Evolutionary conservation across 2,113 vertebrate genomes (phyloP).

Genomic region (Furnarius figulus): DNA sequence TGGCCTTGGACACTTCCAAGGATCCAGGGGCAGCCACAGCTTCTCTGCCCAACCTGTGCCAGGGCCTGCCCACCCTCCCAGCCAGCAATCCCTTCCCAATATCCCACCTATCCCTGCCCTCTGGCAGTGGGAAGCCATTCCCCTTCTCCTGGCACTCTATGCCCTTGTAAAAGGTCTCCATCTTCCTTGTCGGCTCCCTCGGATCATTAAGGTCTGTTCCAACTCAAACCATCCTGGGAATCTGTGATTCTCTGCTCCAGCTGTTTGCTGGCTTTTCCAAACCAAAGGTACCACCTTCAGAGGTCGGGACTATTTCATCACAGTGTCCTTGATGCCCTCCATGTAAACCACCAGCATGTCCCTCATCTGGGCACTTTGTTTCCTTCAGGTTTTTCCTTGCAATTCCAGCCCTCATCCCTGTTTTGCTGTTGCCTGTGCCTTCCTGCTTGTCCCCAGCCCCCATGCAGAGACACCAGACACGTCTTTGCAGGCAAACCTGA

Average conservation of each 20-base stretch:
- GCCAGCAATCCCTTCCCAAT: not conserved
- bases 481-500: not conserved
- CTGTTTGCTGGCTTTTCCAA: not conserved
- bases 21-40: not conserved
- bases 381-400: rapidly evolving
- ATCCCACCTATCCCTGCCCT: not conserved
- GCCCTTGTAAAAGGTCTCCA: not conserved
- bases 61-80: not conserved
- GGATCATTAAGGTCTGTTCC: not conserved
- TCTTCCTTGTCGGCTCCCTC: not conserved
- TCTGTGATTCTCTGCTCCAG: not conserved
- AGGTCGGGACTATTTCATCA: rapidly evolving
- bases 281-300: not conserved
- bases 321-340: not conserved
- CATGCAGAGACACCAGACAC: not conserved
- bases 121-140: not conserved
- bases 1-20: rapidly evolving
- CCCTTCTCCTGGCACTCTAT: not conserved
- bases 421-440: not conserved
- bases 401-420: not conserved
- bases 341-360: not conserved
- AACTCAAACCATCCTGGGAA: not conserved
- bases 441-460: not conserved
- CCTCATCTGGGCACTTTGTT: rapidly evolving
- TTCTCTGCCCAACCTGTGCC: not conserved